Conservation (phyloP, 2,113 vertebrate species). For the Neofelis nebulosa region DNA sequence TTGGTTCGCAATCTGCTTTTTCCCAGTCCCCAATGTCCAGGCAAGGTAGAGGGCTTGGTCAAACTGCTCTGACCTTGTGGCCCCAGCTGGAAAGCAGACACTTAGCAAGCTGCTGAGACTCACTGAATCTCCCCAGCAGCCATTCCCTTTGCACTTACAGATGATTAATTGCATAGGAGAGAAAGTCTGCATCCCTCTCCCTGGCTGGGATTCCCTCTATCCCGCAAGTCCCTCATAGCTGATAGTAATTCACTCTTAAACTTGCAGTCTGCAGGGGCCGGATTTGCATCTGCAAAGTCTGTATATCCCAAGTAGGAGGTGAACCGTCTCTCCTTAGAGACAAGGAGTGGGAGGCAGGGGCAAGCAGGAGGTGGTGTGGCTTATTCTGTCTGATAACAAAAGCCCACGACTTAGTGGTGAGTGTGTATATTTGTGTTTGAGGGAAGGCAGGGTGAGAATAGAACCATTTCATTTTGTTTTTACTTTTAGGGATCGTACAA, state of each 20-base stretch:
- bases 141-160: not conserved
- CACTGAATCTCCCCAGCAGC: not conserved
- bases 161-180: slow-evolving; percentile 50
- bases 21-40: not conserved
- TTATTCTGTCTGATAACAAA: not conserved
- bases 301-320: not conserved
- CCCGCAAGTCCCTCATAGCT: not conserved
- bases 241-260: slow-evolving; percentile 57
- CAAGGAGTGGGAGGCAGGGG: not conserved
- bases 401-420: not conserved
- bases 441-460: not conserved
- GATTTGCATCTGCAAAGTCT: slow-evolving; percentile 30
- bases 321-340: not conserved
- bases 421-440: not conserved
- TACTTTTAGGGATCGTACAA: slow-evolving; percentile 42
- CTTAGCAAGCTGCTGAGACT: not conserved
- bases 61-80: not conserved
- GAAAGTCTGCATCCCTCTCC: not conserved
- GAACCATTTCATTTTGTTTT: slow-evolving; percentile 54
- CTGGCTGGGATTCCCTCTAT: slow-evolving; percentile 19
- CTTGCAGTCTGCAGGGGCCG: not conserved
- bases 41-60: not conserved
- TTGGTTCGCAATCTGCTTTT: not conserved
- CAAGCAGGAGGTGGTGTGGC: not conserved
- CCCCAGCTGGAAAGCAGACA: not conserved